Evolutionary conservation across 2,113 vertebrate species (phyloP).

Genomic region (Myiozetetes cayanensis): DNA sequence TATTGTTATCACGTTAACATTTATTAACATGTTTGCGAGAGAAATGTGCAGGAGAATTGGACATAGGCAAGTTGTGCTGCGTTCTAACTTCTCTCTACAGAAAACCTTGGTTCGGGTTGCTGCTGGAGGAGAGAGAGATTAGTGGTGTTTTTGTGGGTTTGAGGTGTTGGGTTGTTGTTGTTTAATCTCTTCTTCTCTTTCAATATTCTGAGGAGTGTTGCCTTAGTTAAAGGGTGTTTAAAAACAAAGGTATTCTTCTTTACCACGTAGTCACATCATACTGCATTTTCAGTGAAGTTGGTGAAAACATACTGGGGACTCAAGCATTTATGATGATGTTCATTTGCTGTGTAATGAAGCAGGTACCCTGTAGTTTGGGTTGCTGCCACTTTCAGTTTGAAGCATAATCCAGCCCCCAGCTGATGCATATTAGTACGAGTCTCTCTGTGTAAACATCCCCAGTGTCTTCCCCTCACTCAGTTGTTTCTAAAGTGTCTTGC

Average conservation of each 20-base stretch:
- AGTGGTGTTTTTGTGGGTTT: not conserved
- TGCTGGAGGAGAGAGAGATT: not conserved
- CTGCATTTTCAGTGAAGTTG: not conserved
- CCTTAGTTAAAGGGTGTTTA: not conserved
- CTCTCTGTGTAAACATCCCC: accelerated
- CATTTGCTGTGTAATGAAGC: accelerated
- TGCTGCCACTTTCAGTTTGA: not conserved
- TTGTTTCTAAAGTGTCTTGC: not conserved
- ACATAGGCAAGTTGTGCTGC: not conserved
- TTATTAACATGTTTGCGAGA: not conserved
- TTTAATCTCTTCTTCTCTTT: not conserved
- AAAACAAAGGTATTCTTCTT: not conserved
- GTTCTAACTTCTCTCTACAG: not conserved
- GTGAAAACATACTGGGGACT: not conserved
- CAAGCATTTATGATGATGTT: not conserved
- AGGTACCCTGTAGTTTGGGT: not conserved
- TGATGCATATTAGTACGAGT: not conserved
- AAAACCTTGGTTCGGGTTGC: not conserved
- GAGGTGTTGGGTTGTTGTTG: not conserved
- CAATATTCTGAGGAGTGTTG: not conserved
- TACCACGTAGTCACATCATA: accelerated
- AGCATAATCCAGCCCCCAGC: accelerated
- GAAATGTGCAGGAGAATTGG: not conserved
- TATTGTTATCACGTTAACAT: not conserved
- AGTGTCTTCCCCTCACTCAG: not conserved